Evolutionary conservation across 2,888 invertebrate genomes (phyloP).

Genomic region (Acleris literana): DNA sequence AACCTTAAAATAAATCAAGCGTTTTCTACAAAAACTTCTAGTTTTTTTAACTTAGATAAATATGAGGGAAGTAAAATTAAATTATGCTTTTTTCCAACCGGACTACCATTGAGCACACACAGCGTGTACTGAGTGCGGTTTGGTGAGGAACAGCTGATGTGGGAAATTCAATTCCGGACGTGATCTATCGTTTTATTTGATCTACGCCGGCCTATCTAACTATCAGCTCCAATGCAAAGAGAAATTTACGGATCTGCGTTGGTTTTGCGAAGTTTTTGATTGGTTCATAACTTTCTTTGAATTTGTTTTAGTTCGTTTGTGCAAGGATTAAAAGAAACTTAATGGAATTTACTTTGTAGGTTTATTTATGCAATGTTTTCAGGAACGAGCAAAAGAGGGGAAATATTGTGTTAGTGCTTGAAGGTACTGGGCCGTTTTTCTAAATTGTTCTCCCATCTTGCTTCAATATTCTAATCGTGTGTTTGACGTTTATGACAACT

Average conservation of each 20-base stretch:
- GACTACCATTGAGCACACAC: background rate
- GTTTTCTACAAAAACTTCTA: background rate
- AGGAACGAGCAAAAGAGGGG: no score
- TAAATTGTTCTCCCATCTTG: no score
- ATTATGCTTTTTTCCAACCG: background rate
- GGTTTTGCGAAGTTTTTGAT: constrained; percentile 36
- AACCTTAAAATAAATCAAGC: constrained; percentile 5
- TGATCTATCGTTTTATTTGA: constrained; percentile 56
- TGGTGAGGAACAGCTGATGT: constrained; percentile 29
- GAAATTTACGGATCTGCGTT: constrained; percentile 25
- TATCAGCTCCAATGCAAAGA: constrained; percentile 31
- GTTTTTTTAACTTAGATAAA: background rate
- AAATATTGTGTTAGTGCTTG: no score
- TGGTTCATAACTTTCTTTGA: constrained; percentile 33
- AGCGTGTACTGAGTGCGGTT: background rate
- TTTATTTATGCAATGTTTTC: no score
- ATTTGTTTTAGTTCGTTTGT: constrained; percentile 23
- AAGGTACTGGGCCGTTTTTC: no score
- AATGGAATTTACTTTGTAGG: constrained; percentile 4
- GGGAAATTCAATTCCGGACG: constrained; percentile 56
- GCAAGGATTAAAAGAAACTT: constrained; percentile 3
- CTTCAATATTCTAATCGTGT: no score
- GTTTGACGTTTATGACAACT: no score
- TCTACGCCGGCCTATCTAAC: constrained; percentile 42
- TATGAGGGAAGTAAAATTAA: no score